A percentile compares a stretch with the other conserved stretches of the same genome.
phyloP scores from a whole-genome alignment of 2,888 invertebrate genomes.

The Cistogaster globosa region DNA sequence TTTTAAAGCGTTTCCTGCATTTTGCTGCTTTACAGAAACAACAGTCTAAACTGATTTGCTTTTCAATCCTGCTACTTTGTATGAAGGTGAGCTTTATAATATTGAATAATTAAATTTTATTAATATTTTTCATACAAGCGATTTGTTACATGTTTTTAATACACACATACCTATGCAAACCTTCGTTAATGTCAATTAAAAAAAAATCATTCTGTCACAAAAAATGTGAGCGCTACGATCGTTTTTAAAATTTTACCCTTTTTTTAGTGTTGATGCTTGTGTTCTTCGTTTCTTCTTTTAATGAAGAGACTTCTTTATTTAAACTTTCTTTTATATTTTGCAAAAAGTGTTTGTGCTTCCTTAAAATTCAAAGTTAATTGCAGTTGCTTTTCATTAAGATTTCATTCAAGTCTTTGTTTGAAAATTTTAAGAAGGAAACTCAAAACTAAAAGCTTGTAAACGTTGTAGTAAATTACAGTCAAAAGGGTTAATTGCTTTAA shows the following conservation, averaged over 20 bases:
- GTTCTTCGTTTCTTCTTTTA: background rate
- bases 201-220: too few relatives aligned
- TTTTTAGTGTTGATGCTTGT: background rate
- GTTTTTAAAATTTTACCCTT: conserved; percentile 3
- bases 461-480: too few relatives aligned
- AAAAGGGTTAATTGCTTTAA: too few relatives aligned
- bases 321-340: conserved; percentile 29
- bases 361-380: conserved; percentile 38
- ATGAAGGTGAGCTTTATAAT: conserved; percentile 53
- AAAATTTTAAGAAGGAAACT: too few relatives aligned
- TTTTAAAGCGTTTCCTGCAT: background rate
- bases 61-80: background rate
- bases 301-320: background rate
- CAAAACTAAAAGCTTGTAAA: too few relatives aligned
- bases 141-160: background rate
- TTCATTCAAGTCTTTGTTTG: background rate
- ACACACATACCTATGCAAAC: background rate
- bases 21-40: background rate
- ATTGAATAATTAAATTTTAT: conserved; percentile 66
- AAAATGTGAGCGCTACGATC: background rate
- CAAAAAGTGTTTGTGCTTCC: background rate
- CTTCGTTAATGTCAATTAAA: background rate
- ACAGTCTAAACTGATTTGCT: background rate
- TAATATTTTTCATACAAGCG: conserved; percentile 32
- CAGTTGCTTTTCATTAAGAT: conserved; percentile 13